Base-by-base conservation (phyloP, 1,140 invertebrate genomes). In the Diabrotica undecimpunctata region DNA sequence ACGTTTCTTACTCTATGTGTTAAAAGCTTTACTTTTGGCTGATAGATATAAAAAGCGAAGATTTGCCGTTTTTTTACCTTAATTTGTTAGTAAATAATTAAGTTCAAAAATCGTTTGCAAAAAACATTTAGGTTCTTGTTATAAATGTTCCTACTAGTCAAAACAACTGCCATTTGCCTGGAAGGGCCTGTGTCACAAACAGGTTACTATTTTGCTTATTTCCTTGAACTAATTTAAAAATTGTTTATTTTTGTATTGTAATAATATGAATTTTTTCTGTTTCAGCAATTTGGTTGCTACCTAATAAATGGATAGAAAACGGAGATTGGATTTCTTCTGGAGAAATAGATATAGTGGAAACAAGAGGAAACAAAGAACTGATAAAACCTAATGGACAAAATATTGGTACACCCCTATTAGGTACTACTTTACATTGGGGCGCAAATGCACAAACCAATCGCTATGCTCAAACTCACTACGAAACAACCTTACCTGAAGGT, bases 371-470 rank as follows among this genome's bases (percentile, higher is more conserved):
- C 73, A 75, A 74, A 38, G 73, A 83, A 59, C 79, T 83, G 72
- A 67, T 78, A 6, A 54, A 70, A 37, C 7, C 13, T 5, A 79
- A 81, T 46, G 84, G 84, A 9, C 66, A 76, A 0, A 82, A 86
- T 66, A 83, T 87, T 69, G 87, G 87, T 5, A 79, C 79, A 0
- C 82, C 87, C 59, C 82, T 83, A 65, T 77, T 83, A 0, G 81
- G 79, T 1, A 83, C 83, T 5, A 88, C 87, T 0, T 76, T 89
- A 7, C 87, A 89, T 72, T 89, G 82, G 70, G 87, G 87, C 11
- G 86, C 87, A 4, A 81, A 81, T 63, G 81, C 78, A 41, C 79
- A 70, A 11, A 70, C 80, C 13, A 86, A 88, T 71, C 79, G 76
- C 7, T 87, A 82, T 77, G 74, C 78, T 5, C 75, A 74, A 38